Percentiles rank a stretch among this genome's conserved stretches.
Conservation (phyloP, 2,797 vertebrate genomes). For the Myiotriccus ornatus region DNA sequence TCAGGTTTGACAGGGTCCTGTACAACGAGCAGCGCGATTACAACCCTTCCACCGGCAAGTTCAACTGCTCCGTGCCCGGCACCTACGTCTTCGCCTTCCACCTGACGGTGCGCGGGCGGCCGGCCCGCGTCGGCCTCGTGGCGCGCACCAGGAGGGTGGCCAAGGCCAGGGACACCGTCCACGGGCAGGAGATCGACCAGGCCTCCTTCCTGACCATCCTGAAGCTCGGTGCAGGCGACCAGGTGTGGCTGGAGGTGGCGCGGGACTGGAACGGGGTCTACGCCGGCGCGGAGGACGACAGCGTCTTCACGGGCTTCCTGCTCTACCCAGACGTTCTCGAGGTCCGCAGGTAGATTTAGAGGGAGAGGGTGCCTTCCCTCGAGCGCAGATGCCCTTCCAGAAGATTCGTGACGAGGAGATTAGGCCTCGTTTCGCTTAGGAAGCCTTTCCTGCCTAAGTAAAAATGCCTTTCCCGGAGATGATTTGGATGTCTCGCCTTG, state of each 20-base stretch:
- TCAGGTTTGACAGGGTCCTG: constrained; percentile 91
- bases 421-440: no score
- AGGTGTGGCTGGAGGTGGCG: constrained; percentile 94
- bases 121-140: constrained; percentile 86
- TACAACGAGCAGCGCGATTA: constrained; percentile 90
- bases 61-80: constrained; percentile 87
- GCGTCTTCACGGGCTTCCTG: constrained; percentile 93
- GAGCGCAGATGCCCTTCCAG: no score
- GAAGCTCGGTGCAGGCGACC: constrained; percentile 83
- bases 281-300: constrained; percentile 92
- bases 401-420: no score
- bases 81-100: constrained; percentile 94
- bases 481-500: no score
- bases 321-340: constrained; percentile 78
- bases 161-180: constrained; percentile 88
- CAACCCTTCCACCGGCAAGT: constrained; percentile 83
- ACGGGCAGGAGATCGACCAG: constrained; percentile 94
- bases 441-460: no score
- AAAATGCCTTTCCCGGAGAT: no score
- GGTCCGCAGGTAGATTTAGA: background rate
- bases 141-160: constrained; percentile 84
- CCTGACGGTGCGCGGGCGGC: constrained; percentile 89
- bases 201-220: constrained; percentile 89
- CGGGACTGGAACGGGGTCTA: constrained; percentile 96
- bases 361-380: background rate